Evolutionary conservation across 2,888 invertebrate species (phyloP).

Genomic region (Hedychridium roseum): DNA sequence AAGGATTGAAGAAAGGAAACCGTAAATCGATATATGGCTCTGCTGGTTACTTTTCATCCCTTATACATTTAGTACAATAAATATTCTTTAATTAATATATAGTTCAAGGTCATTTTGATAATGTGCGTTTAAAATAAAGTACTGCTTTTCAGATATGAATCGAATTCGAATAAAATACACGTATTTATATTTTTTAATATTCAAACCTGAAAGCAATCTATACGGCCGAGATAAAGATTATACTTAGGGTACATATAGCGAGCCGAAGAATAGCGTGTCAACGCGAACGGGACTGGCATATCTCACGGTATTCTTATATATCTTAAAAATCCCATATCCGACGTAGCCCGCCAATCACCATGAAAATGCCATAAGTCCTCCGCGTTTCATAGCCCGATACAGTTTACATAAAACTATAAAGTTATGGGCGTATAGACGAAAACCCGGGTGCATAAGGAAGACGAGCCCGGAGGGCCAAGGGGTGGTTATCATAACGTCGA

Average conservation of each 20-base stretch:
- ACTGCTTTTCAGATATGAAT: too few species aligned
- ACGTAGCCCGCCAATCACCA: constrained; percentile 58
- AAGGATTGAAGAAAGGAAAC: too few species aligned
- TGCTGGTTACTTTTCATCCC: too few species aligned
- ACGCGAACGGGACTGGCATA: constrained; percentile 26
- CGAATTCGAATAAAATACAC: too few species aligned
- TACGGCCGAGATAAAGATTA: too few species aligned
- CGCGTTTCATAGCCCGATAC: constrained; percentile 54
- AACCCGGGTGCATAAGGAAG: constrained; percentile 27
- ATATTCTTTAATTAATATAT: too few species aligned
- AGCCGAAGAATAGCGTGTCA: constrained; percentile 54
- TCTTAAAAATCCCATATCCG: constrained; percentile 32
- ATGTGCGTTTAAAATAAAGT: too few species aligned
- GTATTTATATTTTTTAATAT: too few species aligned
- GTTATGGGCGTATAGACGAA: constrained; percentile 52
- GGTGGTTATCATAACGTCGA: constrained; percentile 47
- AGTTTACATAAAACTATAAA: constrained; percentile 64
- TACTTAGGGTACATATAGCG: constrained; percentile 32
- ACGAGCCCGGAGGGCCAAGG: constrained; percentile 8
- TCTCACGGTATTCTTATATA: constrained; percentile 30
- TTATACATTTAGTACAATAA: too few species aligned
- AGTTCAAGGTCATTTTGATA: too few species aligned
- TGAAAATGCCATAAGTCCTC: constrained; percentile 51
- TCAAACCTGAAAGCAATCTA: too few species aligned
- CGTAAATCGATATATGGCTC: too few species aligned